Conservation (phyloP, 1,140 invertebrate species). For the Elysia chlorotica region DNA sequence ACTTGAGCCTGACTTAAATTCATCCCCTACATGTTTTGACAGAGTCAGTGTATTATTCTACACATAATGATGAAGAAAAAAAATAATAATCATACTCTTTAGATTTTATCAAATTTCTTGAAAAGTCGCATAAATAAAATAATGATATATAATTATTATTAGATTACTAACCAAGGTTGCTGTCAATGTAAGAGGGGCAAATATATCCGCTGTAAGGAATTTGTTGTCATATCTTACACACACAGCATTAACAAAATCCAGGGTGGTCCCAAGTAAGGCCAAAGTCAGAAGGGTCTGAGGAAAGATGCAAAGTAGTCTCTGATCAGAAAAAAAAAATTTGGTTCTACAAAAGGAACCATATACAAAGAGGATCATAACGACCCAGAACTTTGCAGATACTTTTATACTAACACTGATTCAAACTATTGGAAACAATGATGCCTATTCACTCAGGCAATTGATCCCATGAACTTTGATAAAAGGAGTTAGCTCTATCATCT, state of each 20-base stretch:
- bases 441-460: too few relatives aligned
- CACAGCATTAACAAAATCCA: background rate
- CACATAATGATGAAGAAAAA: background rate
- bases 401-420: background rate
- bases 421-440: too few relatives aligned
- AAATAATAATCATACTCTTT: background rate
- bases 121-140: background rate
- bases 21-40: too few relatives aligned
- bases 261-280: background rate
- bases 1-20: too few relatives aligned
- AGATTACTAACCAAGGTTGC: background rate
- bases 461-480: too few relatives aligned
- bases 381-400: background rate
- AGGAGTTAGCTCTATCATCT: too few relatives aligned
- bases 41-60: background rate
- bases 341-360: background rate
- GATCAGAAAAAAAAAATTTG: background rate
- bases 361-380: background rate
- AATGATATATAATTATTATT: background rate
- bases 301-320: background rate
- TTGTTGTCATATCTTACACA: background rate
- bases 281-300: conserved; percentile 1
- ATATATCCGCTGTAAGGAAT: background rate
- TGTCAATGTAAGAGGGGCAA: background rate
- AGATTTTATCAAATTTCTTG: background rate